Percentiles rank a stretch among this genome's conserved stretches.
These are phyloP conservation scores for Psophia crepitans DNA, from an alignment of 2,113 vertebrate genomes.

Conservation along the genomic window DNA sequence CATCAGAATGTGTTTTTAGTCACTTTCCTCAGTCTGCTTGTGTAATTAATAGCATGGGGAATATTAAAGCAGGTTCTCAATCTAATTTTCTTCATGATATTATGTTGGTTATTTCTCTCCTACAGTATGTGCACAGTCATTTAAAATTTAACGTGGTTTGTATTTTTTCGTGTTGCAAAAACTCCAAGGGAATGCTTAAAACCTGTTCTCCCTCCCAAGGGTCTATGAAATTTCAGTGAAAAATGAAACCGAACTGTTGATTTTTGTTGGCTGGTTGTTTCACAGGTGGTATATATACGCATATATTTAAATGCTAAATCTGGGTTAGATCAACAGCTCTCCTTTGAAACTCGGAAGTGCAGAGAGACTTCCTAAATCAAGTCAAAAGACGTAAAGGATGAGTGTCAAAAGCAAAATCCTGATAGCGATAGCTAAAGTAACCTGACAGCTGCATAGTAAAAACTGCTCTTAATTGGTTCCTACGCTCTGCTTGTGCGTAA, in stretches of 20 bases:
- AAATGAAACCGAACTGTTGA: not conserved
- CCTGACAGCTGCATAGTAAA: not conserved
- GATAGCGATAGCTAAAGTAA: not conserved
- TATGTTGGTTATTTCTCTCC: not conserved
- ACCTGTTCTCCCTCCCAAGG: not conserved
- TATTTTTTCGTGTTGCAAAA: not conserved
- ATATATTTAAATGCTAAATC: not conserved
- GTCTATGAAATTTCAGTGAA: not conserved
- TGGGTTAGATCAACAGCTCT: not conserved
- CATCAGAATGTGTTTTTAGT: not conserved
- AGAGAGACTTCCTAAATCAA: not conserved
- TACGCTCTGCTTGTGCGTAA: not conserved
- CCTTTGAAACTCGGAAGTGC: not conserved
- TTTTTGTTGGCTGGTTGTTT: not conserved
- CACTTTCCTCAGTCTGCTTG: not conserved
- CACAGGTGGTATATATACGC: not conserved
- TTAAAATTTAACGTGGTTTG: not conserved
- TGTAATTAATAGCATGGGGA: constrained; percentile 2
- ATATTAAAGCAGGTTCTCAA: not conserved
- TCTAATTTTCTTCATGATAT: not conserved
- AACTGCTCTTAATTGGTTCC: not conserved
- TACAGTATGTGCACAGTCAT: not conserved
- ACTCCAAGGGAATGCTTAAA: not conserved
- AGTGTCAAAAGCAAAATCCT: not conserved
- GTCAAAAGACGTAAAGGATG: not conserved